Evolutionary conservation across 2,888 invertebrate species (phyloP), one percentile per base, ranked within the genome.

Genomic region (Plebejus melissa): DNA sequence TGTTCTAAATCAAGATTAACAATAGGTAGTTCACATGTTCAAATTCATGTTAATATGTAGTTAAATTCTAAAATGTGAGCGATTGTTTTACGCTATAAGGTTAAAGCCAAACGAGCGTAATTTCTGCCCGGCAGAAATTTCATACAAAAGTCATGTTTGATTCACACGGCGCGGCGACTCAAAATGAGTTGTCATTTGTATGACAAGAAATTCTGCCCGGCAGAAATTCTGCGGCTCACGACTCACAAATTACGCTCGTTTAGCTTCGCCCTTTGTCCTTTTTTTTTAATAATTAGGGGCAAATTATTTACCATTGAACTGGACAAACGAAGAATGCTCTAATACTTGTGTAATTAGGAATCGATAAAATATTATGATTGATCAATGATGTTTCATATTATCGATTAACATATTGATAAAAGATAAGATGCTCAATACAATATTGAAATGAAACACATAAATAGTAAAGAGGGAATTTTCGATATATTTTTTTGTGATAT

Each of bases 351-450:
- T 65, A 16, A 65, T 36, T 65, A 4, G 28, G 5, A 65, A 16
- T 65, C 65, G 65, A 65, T 65, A 36, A 65, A n/a, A 9, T 46
- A 46, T 46, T 46, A 46, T 46, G 11, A 60, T 58, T 22, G 9
- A n/a, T 58, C 22, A 58, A 32, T 65, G 28, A 65, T 28, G 13
- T 54, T 11, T 50, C 11, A 22, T 60, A 60, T 65, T 65, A 28
- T 28, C 13, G 65, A 65, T 32, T 36, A 32, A 13, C 65, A 65
- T 65, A 65, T 65, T 32, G 16, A 65, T 65, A 65, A 65, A 65
- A 65, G 32, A 65, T 65, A 65, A 65, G 13, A 65, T 1, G 11
- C 16, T 9, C 7, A 65, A 60, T 32, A 32, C 28, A 13, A 13
- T 65, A 65, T 36, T 65, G 3, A 65, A 13, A 36, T 36, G 28